phyloP scores from a whole-genome alignment of 2,888 invertebrate species.

The Troilus luridus region DNA sequence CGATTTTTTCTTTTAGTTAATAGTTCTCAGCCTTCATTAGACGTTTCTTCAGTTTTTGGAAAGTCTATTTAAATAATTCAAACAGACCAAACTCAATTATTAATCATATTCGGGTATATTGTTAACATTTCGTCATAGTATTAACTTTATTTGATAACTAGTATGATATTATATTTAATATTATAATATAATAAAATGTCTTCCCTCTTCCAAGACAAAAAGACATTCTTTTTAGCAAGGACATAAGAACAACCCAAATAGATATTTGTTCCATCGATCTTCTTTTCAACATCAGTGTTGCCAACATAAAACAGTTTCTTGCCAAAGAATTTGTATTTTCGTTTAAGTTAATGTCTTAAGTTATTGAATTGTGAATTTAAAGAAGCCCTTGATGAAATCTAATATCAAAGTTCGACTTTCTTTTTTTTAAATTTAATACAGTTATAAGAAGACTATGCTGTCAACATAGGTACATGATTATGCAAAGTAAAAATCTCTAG shows the following conservation, averaged over 20 bases:
- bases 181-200: no score
- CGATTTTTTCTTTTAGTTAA: background rate
- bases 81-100: background rate
- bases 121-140: background rate
- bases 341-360: background rate
- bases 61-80: background rate
- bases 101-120: background rate
- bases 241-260: background rate
- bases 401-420: background rate
- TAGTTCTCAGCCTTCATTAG: background rate
- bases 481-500: no score
- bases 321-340: constrained; percentile 20
- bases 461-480: background rate
- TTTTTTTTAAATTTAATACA: background rate
- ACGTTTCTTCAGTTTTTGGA: background rate
- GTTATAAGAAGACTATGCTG: background rate
- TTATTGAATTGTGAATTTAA: background rate
- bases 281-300: background rate
- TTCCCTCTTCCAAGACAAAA: no score
- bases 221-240: background rate
- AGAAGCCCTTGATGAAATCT: background rate
- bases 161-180: background rate
- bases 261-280: background rate
- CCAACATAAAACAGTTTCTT: background rate
- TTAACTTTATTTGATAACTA: background rate